phyloP scores from a whole-genome alignment of 2,113 vertebrate genomes.

The Herpetotheres cachinnans region DNA sequence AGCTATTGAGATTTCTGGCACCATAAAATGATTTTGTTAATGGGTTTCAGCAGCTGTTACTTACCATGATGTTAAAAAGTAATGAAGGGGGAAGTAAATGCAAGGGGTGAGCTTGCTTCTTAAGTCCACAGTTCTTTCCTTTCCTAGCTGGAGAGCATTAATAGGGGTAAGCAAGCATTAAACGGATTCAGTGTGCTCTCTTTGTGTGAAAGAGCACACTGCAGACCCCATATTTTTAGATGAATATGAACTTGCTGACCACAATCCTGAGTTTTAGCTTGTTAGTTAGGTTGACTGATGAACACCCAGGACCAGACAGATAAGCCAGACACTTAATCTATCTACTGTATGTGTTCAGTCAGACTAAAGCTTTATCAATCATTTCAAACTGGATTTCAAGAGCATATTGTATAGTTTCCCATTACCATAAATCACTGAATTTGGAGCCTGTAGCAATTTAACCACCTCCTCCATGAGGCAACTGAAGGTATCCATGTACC shows the following conservation, averaged over 20 bases:
- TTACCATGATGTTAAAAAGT: conserved; percentile 39
- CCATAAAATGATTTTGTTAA: conserved; percentile 58
- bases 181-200: conserved; percentile 30
- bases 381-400: conserved; percentile 45
- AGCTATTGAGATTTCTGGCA: conserved; percentile 64
- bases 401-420: conserved; percentile 22
- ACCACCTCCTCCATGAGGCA: neutral
- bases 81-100: conserved; percentile 30
- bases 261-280: conserved; percentile 28
- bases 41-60: conserved; percentile 63
- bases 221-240: conserved; percentile 14
- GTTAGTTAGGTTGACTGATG: conserved; percentile 50
- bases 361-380: conserved; percentile 43
- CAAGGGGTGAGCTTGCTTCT: conserved; percentile 19
- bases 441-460: neutral
- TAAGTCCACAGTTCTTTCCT: neutral
- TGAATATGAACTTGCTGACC: conserved; percentile 40
- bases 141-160: neutral
- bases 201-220: conserved; percentile 12
- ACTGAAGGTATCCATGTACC: neutral
- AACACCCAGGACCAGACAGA: conserved; percentile 30
- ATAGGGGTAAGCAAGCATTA: conserved; percentile 14
- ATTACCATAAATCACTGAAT: conserved; percentile 19
- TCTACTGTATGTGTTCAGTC: conserved; percentile 46
- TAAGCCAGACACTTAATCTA: conserved; percentile 42